Evolutionary conservation across 1,140 invertebrate genomes (phyloP), one percentile per base, ranked within the genome.

Genomic region (Drosophila oshimai): DNA sequence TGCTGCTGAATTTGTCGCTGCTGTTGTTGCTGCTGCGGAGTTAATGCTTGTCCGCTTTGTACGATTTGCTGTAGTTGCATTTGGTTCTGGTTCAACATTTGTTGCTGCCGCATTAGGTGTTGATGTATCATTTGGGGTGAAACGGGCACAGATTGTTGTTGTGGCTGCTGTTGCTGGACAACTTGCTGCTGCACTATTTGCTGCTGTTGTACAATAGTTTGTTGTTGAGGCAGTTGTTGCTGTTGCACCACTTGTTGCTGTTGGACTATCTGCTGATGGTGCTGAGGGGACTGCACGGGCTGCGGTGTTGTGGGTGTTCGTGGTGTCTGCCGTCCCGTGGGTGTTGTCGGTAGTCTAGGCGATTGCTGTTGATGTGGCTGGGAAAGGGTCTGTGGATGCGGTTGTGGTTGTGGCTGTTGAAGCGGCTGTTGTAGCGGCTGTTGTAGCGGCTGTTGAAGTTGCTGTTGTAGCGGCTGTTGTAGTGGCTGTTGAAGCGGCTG

Each of bases 41-140:
- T 81, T 7, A 89, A 68, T 4, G 72, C 65, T 12, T 89, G 89
- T 0, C 83, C 86, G 42, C 77, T 89, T 47, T 89, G 88, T 60
- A 89, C 68, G 15, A 91, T 84, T 58, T 91, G 90, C 33, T 91
- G 91, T 4, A 87, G 55, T 61, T 91, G 84, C 64, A 87, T 60
- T 69, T 90, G 79, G 34, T 90, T 86, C 24, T 91, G 91, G 34
- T 83, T 74, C 42, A 90, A 39, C 6, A 76, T 60, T 28, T 89
- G 75, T 29, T 90, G 87, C 18, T 90, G 86, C 0, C 83, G 54
- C 36, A 90, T 47, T 0, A 90, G 54, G 13, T 90, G 89, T 39
- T 90, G 89, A n/a, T 89, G 89, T 42, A 90, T 41, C 29, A 90
- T 81, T 74, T 90, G 89, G 1, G 88, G 89, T 0, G 89, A 76